Evolutionary conservation across 2,888 invertebrate genomes (phyloP).

Genomic region (Alloscopus bannaensis): DNA sequence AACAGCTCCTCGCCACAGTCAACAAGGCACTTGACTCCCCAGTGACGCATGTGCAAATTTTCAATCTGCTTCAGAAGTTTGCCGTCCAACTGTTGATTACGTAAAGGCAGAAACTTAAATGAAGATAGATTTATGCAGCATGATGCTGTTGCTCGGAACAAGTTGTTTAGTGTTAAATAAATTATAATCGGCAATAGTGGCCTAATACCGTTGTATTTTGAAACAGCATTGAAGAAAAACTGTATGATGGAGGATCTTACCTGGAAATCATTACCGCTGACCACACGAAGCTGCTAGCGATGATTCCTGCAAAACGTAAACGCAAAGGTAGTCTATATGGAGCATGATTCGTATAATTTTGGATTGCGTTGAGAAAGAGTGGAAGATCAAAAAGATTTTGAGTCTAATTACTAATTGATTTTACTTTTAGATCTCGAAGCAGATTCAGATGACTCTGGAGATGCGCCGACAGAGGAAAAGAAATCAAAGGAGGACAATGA

Average conservation of each 20-base stretch:
- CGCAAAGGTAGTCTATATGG: slow-evolving; percentile 76
- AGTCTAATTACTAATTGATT: not conserved
- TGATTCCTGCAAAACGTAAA: slow-evolving; percentile 74
- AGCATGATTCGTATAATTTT: no score
- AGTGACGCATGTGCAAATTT: slow-evolving; percentile 81
- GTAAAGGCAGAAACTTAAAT: slow-evolving; percentile 74
- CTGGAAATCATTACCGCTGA: slow-evolving; percentile 79
- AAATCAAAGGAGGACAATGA: slow-evolving; percentile 64
- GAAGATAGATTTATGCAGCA: no score
- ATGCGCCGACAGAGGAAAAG: slow-evolving; percentile 67
- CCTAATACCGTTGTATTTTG: no score
- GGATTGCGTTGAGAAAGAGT: no score
- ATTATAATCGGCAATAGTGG: no score
- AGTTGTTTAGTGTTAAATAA: not conserved
- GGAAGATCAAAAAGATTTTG: not conserved
- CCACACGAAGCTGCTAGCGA: slow-evolving; percentile 79
- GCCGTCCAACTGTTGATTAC: slow-evolving; percentile 85
- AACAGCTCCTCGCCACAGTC: slow-evolving; percentile 80
- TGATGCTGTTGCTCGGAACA: not conserved
- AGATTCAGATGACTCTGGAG: slow-evolving; percentile 65
- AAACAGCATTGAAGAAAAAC: slow-evolving; percentile 77
- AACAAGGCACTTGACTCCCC: slow-evolving; percentile 77
- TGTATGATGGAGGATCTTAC: slow-evolving; percentile 76
- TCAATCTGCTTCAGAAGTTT: slow-evolving; percentile 86
- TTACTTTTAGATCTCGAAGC: slow-evolving; percentile 49